Conservation (phyloP, 2,113 vertebrate species). For the Myrmecobius fasciatus region DNA sequence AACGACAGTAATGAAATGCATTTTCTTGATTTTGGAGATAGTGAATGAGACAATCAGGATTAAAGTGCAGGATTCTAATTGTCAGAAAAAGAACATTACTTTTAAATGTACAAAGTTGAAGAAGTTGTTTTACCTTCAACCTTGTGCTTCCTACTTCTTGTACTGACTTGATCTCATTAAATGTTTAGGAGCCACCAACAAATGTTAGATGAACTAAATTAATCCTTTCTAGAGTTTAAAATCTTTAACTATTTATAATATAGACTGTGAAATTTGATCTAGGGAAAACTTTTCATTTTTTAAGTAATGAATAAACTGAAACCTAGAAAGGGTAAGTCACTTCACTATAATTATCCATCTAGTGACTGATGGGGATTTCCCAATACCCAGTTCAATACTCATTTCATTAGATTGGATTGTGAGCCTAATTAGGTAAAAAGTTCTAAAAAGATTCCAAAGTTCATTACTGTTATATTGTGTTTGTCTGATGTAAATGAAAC, state of each 20-base stretch:
- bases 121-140: too few relatives aligned
- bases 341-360: not conserved
- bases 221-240: not conserved
- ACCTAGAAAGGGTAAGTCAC: not conserved
- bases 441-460: not conserved
- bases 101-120: too few relatives aligned
- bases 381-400: not conserved
- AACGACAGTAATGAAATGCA: not conserved
- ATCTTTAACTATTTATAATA: not conserved
- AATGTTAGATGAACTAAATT: not conserved
- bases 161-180: too few relatives aligned
- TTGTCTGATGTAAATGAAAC: not conserved
- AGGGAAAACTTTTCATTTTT: not conserved
- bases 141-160: too few relatives aligned
- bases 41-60: not conserved
- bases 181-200: not conserved
- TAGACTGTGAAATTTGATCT: not conserved
- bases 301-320: not conserved
- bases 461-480: not conserved
- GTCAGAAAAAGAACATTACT: too few relatives aligned
- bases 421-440: not conserved
- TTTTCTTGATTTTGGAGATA: not conserved
- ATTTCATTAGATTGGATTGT: not conserved
- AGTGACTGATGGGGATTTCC: not conserved
- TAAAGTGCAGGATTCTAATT: not conserved